Percentiles rank a stretch among this genome's conserved stretches.
Conservation (phyloP, 2,888 invertebrate genomes). For the Pocota personata region DNA sequence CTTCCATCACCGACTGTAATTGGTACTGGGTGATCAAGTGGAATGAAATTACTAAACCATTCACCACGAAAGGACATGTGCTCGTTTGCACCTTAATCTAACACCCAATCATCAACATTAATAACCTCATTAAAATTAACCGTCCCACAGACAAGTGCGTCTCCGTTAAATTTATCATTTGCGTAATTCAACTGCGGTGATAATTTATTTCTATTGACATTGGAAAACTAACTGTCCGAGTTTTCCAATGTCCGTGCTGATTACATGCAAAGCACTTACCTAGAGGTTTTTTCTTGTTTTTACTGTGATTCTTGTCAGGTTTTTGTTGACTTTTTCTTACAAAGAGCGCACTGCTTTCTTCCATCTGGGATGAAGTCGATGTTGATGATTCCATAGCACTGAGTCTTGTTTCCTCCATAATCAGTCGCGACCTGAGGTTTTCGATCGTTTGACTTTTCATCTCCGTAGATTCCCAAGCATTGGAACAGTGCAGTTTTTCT, state of each 20-base stretch:
- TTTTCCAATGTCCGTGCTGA: no score
- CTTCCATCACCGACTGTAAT: slow-evolving; percentile 14
- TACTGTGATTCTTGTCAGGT: background rate
- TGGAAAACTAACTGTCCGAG: no score
- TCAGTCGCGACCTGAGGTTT: no score
- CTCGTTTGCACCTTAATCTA: slow-evolving; percentile 30
- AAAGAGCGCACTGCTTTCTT: slow-evolving; percentile 4
- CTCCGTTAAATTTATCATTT: no score
- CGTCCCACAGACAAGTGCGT: no score
- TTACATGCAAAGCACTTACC: background rate
- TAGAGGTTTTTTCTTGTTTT: background rate
- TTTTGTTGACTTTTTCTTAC: background rate
- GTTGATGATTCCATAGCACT: no score
- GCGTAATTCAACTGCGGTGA: no score
- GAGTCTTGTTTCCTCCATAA: no score
- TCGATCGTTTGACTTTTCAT: slow-evolving; percentile 1
- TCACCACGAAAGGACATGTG: slow-evolving; percentile 28
- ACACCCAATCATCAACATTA: slow-evolving; percentile 13
- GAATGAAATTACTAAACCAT: slow-evolving; percentile 8
- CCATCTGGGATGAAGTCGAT: background rate
- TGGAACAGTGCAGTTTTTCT: slow-evolving; percentile 18
- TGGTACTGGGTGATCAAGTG: slow-evolving; percentile 5
- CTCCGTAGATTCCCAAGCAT: slow-evolving; percentile 13
- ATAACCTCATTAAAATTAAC: background rate
- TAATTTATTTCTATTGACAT: no score